Conservation (phyloP, 2,888 invertebrate species). For the Tinea pellionella region DNA sequence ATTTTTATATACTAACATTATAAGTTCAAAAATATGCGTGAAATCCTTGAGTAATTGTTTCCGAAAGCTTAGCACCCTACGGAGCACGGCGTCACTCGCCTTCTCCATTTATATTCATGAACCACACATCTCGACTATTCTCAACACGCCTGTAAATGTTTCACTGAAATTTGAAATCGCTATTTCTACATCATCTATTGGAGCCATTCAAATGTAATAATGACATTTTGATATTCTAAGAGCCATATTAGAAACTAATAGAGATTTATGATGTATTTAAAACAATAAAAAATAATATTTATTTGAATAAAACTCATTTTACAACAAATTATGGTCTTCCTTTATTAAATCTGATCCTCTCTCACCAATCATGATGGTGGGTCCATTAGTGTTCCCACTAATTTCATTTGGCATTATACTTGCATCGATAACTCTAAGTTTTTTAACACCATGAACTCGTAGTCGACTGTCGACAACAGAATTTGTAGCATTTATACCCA, state of each 20-base stretch:
- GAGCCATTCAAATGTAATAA: constrained; percentile 2
- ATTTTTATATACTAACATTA: not conserved
- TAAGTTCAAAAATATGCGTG: not conserved
- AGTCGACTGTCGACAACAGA: constrained; percentile 74
- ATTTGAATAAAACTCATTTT: constrained; percentile 15
- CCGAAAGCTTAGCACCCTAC: constrained; percentile 10
- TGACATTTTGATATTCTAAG: not conserved
- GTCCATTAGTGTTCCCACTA: constrained; percentile 84
- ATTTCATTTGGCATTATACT: constrained; percentile 82
- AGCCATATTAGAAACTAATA: constrained; percentile 2
- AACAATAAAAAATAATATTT: constrained; percentile 13
- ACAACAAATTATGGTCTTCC: constrained; percentile 31
- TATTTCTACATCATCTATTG: constrained; percentile 15
- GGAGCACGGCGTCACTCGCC: not conserved
- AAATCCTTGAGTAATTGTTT: constrained; percentile 11
- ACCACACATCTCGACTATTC: constrained; percentile 1
- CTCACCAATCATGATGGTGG: constrained; percentile 84
- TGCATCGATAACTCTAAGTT: constrained; percentile 78
- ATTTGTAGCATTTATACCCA: constrained; percentile 12
- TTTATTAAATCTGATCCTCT: constrained; percentile 80
- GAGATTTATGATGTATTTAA: constrained; percentile 10
- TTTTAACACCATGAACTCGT: constrained; percentile 72
- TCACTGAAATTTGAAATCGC: constrained; percentile 14
- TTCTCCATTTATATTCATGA: constrained; percentile 15
- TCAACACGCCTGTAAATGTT: constrained; percentile 8